Base-by-base conservation (phyloP, 2,797 vertebrate species). In the Erithacus rubecula region DNA sequence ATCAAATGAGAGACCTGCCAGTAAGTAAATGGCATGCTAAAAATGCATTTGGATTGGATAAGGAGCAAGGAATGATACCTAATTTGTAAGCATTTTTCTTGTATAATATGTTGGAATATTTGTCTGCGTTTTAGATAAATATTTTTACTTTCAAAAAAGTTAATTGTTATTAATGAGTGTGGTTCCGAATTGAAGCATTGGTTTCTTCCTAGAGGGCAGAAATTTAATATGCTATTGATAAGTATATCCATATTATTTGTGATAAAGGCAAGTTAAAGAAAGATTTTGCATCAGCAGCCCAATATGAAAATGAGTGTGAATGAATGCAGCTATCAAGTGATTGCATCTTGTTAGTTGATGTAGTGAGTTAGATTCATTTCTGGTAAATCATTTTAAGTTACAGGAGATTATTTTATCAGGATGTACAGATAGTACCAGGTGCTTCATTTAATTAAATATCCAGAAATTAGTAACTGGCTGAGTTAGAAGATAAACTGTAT, bases 361-460 rank as follows among this genome's bases (percentile, higher is more conserved):
- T 3, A 62, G 71, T 23, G 20, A 87, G 49, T 87, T 90, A 55
- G 55, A 74, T 85, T 92, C 4, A 90, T 77, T 86, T 90, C 79
- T 76, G 60, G 44, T 77, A 94, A 90, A 89, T 91, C 81, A 68
- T 53, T 74, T 69, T 96, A 94, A 90, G 90, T 88, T 88, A 90
- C 74, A 95, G 87, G 88, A 79, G 80, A 64, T 41, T 90, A 68
- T 81, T 94, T 83, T 90, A 60, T 72, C 65, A 56, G 79, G 44
- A 74, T 87, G 72, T 90, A 51, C 69, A 60, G 90, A 52, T 78
- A 80, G 87, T 93, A 78, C 84, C 91, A 94, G 90, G 79, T 78
- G 67, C 36, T 63, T 52, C 11, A 56, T 87, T 89, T 94, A 74
- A 70, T 97, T 95, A 93, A 90, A 84, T 80, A 90, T 49, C 41